phyloP scores from a whole-genome alignment of 2,797 vertebrate species.

The Podarcis siculus region DNA sequence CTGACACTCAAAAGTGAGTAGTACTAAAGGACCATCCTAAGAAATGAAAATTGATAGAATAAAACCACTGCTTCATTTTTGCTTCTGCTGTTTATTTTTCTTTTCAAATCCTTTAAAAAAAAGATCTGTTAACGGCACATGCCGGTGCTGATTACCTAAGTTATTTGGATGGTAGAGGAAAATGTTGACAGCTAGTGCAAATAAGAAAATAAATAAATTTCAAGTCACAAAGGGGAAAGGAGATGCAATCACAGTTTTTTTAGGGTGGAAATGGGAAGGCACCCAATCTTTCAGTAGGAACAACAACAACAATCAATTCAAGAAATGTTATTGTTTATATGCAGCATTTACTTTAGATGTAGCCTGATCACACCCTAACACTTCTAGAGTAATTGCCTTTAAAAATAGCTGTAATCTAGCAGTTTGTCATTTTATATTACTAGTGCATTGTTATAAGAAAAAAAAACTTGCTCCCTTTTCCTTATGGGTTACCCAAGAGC shows the following conservation, averaged over 20 bases:
- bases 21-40: neutral
- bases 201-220: conserved; percentile 19
- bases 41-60: neutral
- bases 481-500: no score
- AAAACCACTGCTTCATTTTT: neutral
- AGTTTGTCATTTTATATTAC: neutral
- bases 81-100: neutral
- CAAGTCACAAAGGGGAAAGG: neutral
- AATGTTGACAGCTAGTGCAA: conserved; percentile 9
- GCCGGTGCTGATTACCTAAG: neutral
- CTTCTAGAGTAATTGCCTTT: neutral
- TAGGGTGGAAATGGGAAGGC: neutral
- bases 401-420: neutral
- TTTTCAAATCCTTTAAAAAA: neutral
- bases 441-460: neutral
- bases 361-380: neutral
- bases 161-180: neutral
- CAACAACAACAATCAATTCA: neutral
- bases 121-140: neutral
- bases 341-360: neutral
- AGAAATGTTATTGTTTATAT: conserved; percentile 15
- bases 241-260: neutral
- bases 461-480: no score
- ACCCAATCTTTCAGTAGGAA: conserved; percentile 6
- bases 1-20: neutral